A percentile compares a stretch with the other conserved stretches of the same genome.
These are phyloP conservation scores for Homarus gammarus DNA, from an alignment of 2,888 invertebrate species.

Conservation along the genomic window DNA sequence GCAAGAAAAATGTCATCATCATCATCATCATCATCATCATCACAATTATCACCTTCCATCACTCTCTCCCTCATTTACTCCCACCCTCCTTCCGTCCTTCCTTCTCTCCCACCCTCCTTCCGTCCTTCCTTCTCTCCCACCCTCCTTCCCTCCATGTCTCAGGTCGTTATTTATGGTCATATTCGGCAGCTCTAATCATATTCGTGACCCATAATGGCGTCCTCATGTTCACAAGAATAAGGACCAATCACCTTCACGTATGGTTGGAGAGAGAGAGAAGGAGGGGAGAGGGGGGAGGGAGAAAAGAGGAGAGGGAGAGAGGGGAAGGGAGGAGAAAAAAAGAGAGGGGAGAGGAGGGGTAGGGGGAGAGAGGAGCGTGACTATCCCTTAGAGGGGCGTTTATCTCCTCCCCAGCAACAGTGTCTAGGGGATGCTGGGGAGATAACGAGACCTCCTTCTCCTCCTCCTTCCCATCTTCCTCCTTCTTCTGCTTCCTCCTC, in stretches of 20 bases:
- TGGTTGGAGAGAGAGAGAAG: background rate
- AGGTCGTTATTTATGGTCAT: too few relatives aligned
- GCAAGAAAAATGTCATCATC: too few relatives aligned
- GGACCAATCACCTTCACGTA: background rate
- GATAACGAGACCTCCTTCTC: too few relatives aligned
- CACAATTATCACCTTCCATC: background rate
- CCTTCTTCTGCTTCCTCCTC: too few relatives aligned
- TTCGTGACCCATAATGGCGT: too few relatives aligned
- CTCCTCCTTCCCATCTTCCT: too few relatives aligned
- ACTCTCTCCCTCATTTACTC: background rate
- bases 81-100: background rate
- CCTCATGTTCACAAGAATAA: too few relatives aligned
- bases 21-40: background rate
- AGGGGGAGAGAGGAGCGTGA: background rate
- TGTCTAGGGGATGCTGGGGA: too few relatives aligned
- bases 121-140: background rate
- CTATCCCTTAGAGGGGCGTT: too few relatives aligned
- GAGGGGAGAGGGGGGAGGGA: background rate
- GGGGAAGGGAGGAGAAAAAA: background rate
- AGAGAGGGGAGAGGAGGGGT: background rate
- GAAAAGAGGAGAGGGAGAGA: background rate
- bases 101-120: background rate
- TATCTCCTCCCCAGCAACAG: too few relatives aligned
- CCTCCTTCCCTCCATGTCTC: background rate
- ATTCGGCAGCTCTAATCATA: background rate